Percentiles rank a stretch among this genome's conserved stretches.
Conservation (phyloP, 2,888 invertebrate genomes). For the Toxonevra muliebris region DNA sequence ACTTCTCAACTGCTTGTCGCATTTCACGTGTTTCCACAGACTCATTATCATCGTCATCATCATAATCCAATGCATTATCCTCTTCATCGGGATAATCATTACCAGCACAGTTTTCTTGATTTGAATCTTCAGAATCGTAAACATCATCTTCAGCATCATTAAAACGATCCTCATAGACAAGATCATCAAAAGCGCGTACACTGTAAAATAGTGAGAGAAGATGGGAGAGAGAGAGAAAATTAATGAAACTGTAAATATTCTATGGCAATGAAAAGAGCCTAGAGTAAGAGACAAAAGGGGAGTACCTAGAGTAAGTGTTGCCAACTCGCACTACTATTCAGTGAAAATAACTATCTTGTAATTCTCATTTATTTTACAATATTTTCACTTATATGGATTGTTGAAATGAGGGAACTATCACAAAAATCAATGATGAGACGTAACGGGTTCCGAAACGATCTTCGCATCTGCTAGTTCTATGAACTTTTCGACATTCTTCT, state of each 20-base stretch:
- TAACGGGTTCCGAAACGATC: too few relatives aligned
- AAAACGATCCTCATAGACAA: conserved; percentile 58
- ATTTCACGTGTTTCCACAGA: conserved; percentile 73
- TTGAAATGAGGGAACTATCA: too few relatives aligned
- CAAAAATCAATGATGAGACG: too few relatives aligned
- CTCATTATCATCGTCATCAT: conserved; percentile 63
- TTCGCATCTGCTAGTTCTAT: too few relatives aligned
- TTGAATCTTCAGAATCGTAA: conserved; percentile 76
- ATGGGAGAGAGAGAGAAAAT: background rate
- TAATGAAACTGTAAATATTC: background rate
- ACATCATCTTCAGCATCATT: conserved; percentile 60
- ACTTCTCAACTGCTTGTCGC: conserved; percentile 68
- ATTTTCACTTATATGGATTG: too few relatives aligned
- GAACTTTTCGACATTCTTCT: too few relatives aligned
- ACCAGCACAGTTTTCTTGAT: conserved; percentile 79
- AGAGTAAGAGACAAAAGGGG: background rate
- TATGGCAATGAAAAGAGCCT: background rate
- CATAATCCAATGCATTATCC: conserved; percentile 66
- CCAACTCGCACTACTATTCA: too few relatives aligned
- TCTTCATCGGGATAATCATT: conserved; percentile 83
- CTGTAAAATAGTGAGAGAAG: conserved; percentile 41
- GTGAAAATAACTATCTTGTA: too few relatives aligned
- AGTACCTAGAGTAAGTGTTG: background rate
- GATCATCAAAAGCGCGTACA: conserved; percentile 53
- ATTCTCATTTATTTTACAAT: too few relatives aligned